Base-by-base conservation (phyloP, 2,888 invertebrate genomes). In the Calliopum simillimum region DNA sequence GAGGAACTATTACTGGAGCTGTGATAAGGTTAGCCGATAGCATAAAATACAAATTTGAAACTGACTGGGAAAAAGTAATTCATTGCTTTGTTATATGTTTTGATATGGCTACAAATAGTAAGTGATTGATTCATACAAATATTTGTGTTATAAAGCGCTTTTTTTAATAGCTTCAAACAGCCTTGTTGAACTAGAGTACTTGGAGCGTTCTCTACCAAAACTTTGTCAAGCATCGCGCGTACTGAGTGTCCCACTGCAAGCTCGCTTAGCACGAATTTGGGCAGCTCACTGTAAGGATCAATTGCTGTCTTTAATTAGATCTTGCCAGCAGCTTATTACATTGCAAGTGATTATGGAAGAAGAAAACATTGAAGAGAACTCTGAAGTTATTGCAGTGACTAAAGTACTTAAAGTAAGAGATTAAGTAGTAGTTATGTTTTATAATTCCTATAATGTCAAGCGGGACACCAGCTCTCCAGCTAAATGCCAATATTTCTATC, bases 241-340 rank as follows among this genome's bases (percentile, higher is more conserved):
- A 82, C 87, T 97, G 75, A 90, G 94, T 0, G 84, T 93, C 59
- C 76, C 86, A 80, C 92, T 91, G 19, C 95, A 96, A 88, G 95
- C 93, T 2, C 91, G 91, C 80, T 84, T 97, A 66, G 95, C 94
- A 0, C 88, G 91, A 1, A 90, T 93, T 14, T 96, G 96, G 96
- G 91, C 94, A 0, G 88, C 88, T 51, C 90, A 91, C 77, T 90
- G 90, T 79, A 89, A 89, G 75, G 88, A 88, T 44, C 89, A 89
- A 67, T 86, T 95, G 58, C 89, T 90, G 25, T 89, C 89, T 76
- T 89, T 94, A 63, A 83, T 95, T 71, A 92, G 94, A 81, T 91
- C 93, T 25, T 87, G 97, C 19, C 97, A 97, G 80, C 96, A 97
- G 82, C 88, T 97, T 56, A 94, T 97, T 75, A 96, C 96, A 0